Conservation (phyloP, 2,888 invertebrate species). For the Luperina testacea region DNA sequence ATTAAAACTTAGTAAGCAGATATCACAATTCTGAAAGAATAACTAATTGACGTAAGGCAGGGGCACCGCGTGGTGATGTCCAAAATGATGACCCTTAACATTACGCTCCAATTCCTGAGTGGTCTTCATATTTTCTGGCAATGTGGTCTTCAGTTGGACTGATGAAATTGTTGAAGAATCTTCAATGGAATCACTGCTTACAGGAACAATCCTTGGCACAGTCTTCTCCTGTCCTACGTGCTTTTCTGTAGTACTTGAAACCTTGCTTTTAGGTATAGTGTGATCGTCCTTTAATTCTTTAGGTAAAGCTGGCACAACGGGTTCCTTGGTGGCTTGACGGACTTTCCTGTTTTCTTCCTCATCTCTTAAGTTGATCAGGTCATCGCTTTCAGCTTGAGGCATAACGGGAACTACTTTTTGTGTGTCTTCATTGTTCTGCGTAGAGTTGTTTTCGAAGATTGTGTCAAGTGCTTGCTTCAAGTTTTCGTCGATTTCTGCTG, state of each 20-base stretch:
- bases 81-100: slow-evolving; percentile 10
- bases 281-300: slow-evolving; percentile 11
- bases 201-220: background rate
- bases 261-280: slow-evolving; percentile 13
- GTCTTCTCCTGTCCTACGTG: background rate
- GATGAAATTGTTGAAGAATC: slow-evolving; percentile 19
- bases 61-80: slow-evolving; percentile 36
- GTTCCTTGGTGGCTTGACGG: slow-evolving; percentile 3
- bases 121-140: slow-evolving; percentile 16
- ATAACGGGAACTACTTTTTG: slow-evolving; percentile 12
- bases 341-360: slow-evolving; percentile 32
- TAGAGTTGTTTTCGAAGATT: slow-evolving; percentile 23
- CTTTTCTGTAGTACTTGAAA: slow-evolving; percentile 34
- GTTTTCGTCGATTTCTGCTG: slow-evolving; percentile 22
- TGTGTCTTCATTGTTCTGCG: slow-evolving; percentile 9
- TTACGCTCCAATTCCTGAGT: slow-evolving; percentile 1
- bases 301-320: slow-evolving; percentile 14
- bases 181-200: slow-evolving; percentile 5
- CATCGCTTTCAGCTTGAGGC: slow-evolving; percentile 32
- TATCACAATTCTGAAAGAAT: slow-evolving; percentile 40
- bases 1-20: slow-evolving; percentile 24
- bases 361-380: slow-evolving; percentile 21
- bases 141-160: background rate
- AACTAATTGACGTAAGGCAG: slow-evolving; percentile 46
- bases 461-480: slow-evolving; percentile 2